Evolutionary conservation across 2,888 invertebrate species (phyloP), one percentile per base, ranked within the genome.

Genomic region (Sarcophaga carnaria): DNA sequence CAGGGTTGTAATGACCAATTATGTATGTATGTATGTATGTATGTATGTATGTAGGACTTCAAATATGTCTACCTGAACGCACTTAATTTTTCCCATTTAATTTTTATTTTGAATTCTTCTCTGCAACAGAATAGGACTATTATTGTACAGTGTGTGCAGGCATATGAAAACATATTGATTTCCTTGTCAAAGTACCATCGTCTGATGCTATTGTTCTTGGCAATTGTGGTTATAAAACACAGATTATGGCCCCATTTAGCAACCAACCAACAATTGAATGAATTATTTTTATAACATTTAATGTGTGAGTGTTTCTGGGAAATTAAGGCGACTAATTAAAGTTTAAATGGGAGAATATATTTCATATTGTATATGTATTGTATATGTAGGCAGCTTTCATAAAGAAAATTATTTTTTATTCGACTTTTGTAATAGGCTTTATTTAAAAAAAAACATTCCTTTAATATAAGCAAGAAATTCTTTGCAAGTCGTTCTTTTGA

Each of bases 151-250:
- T 17, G n/a, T 66, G 37, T 66, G 37, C 4, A 8, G 10, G 37
- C n/a, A 5, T 66, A 22, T 69, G 47, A 25, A 22, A 3, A 54
- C 12, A 49, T 54, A 47, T 25, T 47, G 20, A 54, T 67, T 66
- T 67, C 47, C 10, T 60, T 66, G 22, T 2, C 37, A 10, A 37
- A 37, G 37, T 37, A 54, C 54, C 17, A 54, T 60, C 14, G 60
- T 47, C 14, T 12, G 54, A 72, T 62, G 75, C 10, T 63, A 54
- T 64, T 70, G 63, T 67, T 54, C 27, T 67, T 67, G 37, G 10
- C 70, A 12, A 20, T 27, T 71, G 27, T 78, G 74, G 74, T 83
- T 78, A 67, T 62, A 78, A 81, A 82, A 62, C 67, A 22, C 49
- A 27, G 78, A 77, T 83, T 83, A 83, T 78, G 72, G 72, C 66